Base-by-base conservation (phyloP, 2,888 invertebrate genomes). In the Eupithecia vulgata region DNA sequence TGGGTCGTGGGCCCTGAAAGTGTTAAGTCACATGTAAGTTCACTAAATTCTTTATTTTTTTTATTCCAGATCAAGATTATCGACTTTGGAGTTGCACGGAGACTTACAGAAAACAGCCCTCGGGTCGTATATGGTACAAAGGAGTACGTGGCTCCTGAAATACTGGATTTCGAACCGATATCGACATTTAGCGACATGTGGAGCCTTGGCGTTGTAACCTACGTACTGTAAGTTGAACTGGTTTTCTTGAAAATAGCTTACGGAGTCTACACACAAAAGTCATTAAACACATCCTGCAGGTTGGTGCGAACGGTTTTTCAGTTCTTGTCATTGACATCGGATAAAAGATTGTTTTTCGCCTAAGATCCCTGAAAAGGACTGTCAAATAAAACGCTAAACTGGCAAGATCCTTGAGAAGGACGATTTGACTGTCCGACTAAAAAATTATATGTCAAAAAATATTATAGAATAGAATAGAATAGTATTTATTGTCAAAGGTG, bases 111-210 rank as follows among this genome's bases (percentile, higher is more conserved):
- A 5, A 73, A 52, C 5, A 62, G 13, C 5, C 42, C 35, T 1
- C 75, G 70, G 25, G 80, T 97, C 1, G 92, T 98, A 10, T 98
- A 98, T 81, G 99, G 99, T 0, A 99, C 99, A 0, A 98, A 98
- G 0, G 98, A 99, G 89, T 99, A 99, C 85, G 97, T 98, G 80
- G 97, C 98, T 0, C 98, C 99, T 0, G 99, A 98, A 94, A 97
- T 98, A 65, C 97, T 99, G 76, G 98, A 97, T 90, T 99, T 97
- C 88, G 98, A 99, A 85, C 97, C 97, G 0, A 97, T 99, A 66
- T 96, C 97, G 67, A 96, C 96, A 12, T 95, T 97, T 72, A 97
- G 98, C 4, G 99, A 99, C 87, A 98, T 99, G 98, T 99, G 99
- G 99, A 98, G 98, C 82, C 95, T 81, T 0, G 81, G 79, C 0